Conservation (phyloP, 1,140 invertebrate species). For the Camponotus pennsylvanicus region DNA sequence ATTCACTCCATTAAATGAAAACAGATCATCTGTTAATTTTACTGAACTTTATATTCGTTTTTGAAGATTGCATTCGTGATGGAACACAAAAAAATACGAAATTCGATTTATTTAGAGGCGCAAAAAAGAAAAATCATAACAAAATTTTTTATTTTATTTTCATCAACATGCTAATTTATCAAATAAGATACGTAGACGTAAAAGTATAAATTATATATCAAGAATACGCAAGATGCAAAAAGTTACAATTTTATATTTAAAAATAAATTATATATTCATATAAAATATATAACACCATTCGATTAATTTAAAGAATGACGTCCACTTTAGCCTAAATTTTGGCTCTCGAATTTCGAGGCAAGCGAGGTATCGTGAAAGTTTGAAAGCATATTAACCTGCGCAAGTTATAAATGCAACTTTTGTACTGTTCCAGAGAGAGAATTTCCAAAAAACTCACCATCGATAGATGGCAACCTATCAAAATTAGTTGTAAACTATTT, state of each 20-base stretch:
- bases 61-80: conserved; percentile 28
- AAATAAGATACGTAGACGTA: neutral
- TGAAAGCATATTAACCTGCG: too few species aligned
- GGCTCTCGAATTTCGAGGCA: too few species aligned
- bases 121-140: conserved; percentile 14
- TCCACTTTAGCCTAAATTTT: too few species aligned
- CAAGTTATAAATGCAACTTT: too few species aligned
- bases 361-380: too few species aligned
- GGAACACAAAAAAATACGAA: conserved; percentile 52
- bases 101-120: conserved; percentile 14
- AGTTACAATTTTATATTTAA: neutral
- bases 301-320: too few species aligned
- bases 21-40: neutral
- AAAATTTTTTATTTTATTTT: neutral
- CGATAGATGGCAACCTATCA: too few species aligned
- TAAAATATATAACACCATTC: neutral
- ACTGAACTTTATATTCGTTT: neutral
- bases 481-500: too few species aligned
- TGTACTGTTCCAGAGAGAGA: too few species aligned
- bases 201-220: neutral
- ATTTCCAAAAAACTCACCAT: too few species aligned
- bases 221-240: neutral
- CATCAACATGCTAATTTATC: neutral
- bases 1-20: neutral
- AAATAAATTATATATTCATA: neutral